phyloP scores from a whole-genome alignment of 2,888 invertebrate genomes.

The Diarsia rubi region DNA sequence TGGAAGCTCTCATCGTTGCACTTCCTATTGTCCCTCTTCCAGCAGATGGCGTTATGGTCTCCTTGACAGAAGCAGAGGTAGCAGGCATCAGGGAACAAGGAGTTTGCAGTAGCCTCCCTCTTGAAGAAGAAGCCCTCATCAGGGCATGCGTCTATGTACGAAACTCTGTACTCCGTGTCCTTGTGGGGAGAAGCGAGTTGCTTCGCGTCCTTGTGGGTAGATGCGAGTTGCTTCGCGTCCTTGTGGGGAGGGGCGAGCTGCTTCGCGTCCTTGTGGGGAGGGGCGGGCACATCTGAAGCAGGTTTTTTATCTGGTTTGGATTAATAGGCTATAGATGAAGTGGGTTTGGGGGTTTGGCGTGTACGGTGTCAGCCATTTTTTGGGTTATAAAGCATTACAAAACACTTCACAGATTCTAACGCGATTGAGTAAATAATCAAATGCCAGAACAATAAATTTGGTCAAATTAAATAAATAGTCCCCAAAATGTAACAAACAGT shows the following conservation, averaged over 20 bases:
- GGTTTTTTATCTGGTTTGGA: conserved; percentile 58
- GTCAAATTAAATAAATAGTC: background rate
- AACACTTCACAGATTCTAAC: background rate
- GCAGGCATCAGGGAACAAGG: conserved; percentile 69
- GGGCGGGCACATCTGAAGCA: conserved; percentile 66
- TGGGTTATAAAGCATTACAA: background rate
- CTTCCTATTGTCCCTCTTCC: conserved; percentile 73
- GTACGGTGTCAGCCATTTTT: background rate
- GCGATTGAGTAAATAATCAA: background rate
- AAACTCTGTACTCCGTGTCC: conserved; percentile 67
- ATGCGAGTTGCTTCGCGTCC: conserved; percentile 45
- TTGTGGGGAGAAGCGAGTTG: background rate
- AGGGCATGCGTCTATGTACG: conserved; percentile 73
- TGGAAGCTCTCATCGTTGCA: conserved; percentile 75
- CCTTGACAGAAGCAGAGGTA: conserved; percentile 82
- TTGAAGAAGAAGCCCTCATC: conserved; percentile 78
- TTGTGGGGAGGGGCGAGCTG: background rate
- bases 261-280: background rate
- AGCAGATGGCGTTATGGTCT: conserved; percentile 76
- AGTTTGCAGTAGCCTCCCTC: conserved; percentile 67
- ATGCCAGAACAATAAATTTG: background rate
- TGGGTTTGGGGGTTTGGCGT: background rate
- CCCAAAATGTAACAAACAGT: background rate
- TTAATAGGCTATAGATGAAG: conserved; percentile 41
- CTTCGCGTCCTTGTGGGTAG: background rate